phyloP scores from a whole-genome alignment of 2,888 invertebrate species.

The Sericinus montela region DNA sequence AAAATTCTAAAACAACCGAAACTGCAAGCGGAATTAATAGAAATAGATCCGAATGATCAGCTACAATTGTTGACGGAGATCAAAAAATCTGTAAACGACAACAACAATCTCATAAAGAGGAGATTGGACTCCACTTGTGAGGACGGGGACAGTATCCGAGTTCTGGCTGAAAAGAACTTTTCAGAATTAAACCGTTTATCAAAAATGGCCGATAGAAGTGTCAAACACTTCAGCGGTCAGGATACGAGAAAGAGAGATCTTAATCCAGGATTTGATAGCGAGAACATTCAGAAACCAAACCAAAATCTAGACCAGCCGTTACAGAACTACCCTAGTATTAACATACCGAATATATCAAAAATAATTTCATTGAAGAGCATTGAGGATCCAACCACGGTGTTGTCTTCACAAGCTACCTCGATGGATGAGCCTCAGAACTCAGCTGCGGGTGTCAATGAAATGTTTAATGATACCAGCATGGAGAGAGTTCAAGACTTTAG shows the following conservation, averaged over 20 bases:
- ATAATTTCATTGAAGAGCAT: conserved; percentile 58
- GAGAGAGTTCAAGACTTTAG: conserved; percentile 36
- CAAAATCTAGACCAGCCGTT: conserved; percentile 28
- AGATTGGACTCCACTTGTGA: conserved; percentile 45
- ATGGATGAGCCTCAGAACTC: conserved; percentile 65
- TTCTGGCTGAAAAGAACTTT: conserved; percentile 68
- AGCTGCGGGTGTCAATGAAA: conserved; percentile 46
- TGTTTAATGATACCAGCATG: conserved; percentile 26
- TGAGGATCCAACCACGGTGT: conserved; percentile 34
- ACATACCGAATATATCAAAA: conserved; percentile 63
- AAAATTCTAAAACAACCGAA: conserved; percentile 28
- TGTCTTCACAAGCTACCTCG: conserved; percentile 54
- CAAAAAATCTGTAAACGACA: conserved; percentile 63
- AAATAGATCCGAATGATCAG: conserved; percentile 52
- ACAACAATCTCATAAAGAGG: conserved; percentile 68
- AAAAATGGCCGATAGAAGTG: conserved; percentile 68
- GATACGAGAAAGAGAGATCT: conserved; percentile 55
- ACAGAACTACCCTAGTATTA: conserved; percentile 49
- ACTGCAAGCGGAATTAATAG: conserved; percentile 27
- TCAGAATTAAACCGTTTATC: conserved; percentile 65
- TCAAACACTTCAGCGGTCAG: conserved; percentile 61
- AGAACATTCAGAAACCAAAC: conserved; percentile 49
- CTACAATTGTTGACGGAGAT: conserved; percentile 65
- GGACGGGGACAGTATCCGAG: conserved; percentile 53
- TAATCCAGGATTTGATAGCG: conserved; percentile 64